phyloP scores from a whole-genome alignment of 2,113 vertebrate species.

The Apteryx mantelli region DNA sequence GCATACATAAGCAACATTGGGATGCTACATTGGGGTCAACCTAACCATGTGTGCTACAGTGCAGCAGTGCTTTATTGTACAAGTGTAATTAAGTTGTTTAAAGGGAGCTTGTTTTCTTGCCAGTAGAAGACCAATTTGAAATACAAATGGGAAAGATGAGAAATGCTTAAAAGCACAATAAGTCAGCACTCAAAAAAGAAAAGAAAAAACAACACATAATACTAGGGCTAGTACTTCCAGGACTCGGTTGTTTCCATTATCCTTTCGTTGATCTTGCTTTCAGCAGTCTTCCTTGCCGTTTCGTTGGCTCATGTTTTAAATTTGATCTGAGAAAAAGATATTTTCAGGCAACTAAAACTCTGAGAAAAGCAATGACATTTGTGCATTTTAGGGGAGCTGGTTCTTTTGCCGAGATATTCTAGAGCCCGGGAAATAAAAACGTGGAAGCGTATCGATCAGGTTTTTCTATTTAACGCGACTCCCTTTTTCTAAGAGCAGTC shows the following conservation, averaged over 20 bases:
- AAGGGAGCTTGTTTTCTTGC: slow-evolving; percentile 43
- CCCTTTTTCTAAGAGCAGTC: neutral
- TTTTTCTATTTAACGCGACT: accelerated
- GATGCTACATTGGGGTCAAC: slow-evolving; percentile 52
- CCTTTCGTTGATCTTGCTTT: slow-evolving; percentile 24
- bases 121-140: slow-evolving; percentile 29
- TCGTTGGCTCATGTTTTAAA: neutral
- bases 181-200: neutral
- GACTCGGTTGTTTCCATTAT: slow-evolving; percentile 3
- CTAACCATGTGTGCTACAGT: slow-evolving; percentile 44
- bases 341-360: neutral
- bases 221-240: neutral
- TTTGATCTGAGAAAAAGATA: neutral
- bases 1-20: slow-evolving; percentile 39
- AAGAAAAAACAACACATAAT: neutral
- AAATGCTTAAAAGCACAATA: slow-evolving; percentile 40
- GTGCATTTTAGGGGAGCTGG: neutral
- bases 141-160: slow-evolving; percentile 24
- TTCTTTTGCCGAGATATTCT: neutral
- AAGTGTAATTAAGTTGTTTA: slow-evolving; percentile 45
- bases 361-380: neutral
- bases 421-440: neutral
- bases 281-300: slow-evolving; percentile 25
- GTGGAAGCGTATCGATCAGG: accelerated
- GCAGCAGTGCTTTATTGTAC: slow-evolving; percentile 29